Evolutionary conservation across 2,797 vertebrate species (phyloP).

Genomic region (Muraenolepis orangiensis): DNA sequence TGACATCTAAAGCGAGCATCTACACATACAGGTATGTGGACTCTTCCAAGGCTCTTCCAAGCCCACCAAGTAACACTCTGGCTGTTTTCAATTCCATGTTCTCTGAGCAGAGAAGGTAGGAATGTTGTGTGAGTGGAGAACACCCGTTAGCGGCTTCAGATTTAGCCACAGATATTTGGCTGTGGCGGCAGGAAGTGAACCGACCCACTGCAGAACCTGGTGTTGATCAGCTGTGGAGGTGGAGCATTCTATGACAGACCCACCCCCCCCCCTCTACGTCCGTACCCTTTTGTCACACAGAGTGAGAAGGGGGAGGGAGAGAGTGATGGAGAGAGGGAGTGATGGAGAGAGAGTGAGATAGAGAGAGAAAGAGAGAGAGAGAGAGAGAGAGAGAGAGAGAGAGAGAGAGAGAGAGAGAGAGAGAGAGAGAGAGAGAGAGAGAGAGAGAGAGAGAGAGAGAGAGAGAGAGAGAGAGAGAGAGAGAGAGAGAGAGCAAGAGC

Average conservation of each 20-base stretch:
- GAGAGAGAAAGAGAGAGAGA: conserved; percentile 6
- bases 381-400: neutral
- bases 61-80: conserved; percentile 51
- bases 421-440: neutral
- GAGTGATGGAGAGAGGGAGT: neutral
- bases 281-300: too few species aligned
- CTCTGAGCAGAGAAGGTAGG: conserved; percentile 39
- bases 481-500: neutral
- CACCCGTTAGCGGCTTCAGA: conserved; percentile 56
- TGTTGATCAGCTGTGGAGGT: conserved; percentile 24
- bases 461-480: too few species aligned
- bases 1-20: conserved; percentile 25
- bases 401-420: neutral
- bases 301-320: too few species aligned
- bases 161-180: conserved; percentile 58
- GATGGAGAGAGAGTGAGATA: neutral
- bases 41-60: conserved; percentile 38
- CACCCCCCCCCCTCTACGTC: too few species aligned
- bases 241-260: conserved; percentile 13
- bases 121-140: conserved; percentile 54
- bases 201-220: conserved; percentile 19
- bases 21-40: conserved; percentile 36
- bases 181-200: conserved; percentile 18
- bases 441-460: too few species aligned
- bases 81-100: conserved; percentile 62